Conservation (phyloP, 2,113 vertebrate species). For the Accipiter virgatus region DNA sequence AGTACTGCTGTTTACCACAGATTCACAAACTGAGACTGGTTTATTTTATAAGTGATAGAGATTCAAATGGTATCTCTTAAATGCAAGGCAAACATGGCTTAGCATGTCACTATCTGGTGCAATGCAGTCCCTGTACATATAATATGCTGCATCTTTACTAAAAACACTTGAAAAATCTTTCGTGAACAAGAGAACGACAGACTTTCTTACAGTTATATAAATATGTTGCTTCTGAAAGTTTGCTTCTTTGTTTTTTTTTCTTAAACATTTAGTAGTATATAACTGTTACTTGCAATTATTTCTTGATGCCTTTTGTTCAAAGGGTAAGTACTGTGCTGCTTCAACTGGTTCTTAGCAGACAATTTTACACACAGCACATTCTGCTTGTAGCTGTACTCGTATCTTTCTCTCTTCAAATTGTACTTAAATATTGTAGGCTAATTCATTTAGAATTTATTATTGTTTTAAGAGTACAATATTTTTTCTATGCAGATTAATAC, state of each 20-base stretch:
- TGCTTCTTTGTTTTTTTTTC: slow-evolving; percentile 39
- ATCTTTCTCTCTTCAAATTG: neutral
- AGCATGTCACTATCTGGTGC: slow-evolving; percentile 64
- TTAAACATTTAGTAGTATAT: slow-evolving; percentile 58
- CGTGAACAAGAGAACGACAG: slow-evolving; percentile 48
- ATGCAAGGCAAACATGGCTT: slow-evolving; percentile 59
- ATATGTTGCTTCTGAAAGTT: slow-evolving; percentile 40
- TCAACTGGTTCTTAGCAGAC: slow-evolving; percentile 59
- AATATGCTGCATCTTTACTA: slow-evolving; percentile 70
- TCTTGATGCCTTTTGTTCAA: slow-evolving; percentile 72
- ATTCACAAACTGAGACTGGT: slow-evolving; percentile 44
- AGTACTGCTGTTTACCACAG: slow-evolving; percentile 53
- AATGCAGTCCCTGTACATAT: slow-evolving; percentile 71
- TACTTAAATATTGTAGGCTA: slow-evolving; percentile 43
- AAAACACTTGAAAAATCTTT: slow-evolving; percentile 64
- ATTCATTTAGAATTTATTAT: slow-evolving; percentile 54
- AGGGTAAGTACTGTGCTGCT: slow-evolving; percentile 79
- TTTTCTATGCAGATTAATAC: slow-evolving; percentile 54
- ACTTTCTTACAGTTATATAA: neutral
- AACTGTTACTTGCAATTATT: slow-evolving; percentile 65
- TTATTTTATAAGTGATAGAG: slow-evolving; percentile 63
- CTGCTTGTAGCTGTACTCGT: neutral
- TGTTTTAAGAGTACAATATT: slow-evolving; percentile 14
- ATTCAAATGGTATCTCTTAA: slow-evolving; percentile 54
- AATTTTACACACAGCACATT: neutral